A percentile compares a stretch with the other conserved stretches of the same genome.
Evolutionary conservation across 2,888 invertebrate genomes (phyloP).

Genomic region (Acleris holmiana): DNA sequence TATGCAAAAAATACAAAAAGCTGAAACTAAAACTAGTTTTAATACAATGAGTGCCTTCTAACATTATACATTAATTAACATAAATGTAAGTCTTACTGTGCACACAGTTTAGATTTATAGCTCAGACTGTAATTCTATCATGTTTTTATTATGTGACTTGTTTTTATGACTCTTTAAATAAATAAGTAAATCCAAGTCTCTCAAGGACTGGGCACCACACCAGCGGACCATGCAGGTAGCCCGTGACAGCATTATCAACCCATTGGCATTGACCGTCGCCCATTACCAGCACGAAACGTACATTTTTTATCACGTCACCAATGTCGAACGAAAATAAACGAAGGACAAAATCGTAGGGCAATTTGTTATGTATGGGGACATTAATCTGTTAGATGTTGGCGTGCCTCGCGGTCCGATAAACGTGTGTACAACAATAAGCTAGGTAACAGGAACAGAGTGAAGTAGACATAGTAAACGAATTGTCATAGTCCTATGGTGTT

Average conservation of each 20-base stretch:
- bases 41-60: no score
- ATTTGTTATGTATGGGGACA: slow-evolving; percentile 6
- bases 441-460: background rate
- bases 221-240: background rate
- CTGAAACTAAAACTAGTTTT: no score
- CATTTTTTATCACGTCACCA: slow-evolving; percentile 22
- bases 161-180: no score
- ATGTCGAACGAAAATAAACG: slow-evolving; percentile 32
- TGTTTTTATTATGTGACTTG: no score
- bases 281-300: slow-evolving; percentile 28
- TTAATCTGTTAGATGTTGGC: background rate
- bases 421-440: background rate
- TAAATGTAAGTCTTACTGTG: no score
- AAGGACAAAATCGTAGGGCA: slow-evolving; percentile 24
- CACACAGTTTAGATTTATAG: no score
- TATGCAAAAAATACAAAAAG: no score
- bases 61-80: no score
- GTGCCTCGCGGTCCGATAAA: background rate
- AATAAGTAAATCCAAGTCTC: no score
- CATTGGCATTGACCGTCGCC: slow-evolving; percentile 29
- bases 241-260: slow-evolving; percentile 7
- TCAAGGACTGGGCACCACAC: no score
- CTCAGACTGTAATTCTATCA: no score
- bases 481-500: no score
- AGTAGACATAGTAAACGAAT: background rate